Percentiles rank a stretch among this genome's conserved stretches.
Conservation (phyloP, 2,888 invertebrate species). For the Leptinotarsa tumamoca region DNA sequence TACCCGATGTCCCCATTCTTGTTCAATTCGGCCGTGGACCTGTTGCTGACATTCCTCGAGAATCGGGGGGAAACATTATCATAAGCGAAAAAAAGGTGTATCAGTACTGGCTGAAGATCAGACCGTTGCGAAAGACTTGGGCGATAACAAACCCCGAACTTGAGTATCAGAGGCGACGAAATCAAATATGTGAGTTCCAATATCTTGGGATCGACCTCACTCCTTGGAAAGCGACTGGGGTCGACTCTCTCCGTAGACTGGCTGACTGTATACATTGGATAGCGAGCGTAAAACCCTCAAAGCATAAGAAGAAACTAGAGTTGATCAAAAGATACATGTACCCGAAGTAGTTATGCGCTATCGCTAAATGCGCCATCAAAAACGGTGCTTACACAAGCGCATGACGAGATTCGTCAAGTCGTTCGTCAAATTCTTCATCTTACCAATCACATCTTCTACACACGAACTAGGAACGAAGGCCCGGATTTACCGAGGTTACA, state of each 20-base stretch:
- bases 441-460: neutral
- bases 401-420: too few relatives aligned
- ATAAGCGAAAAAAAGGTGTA: slow-evolving; percentile 31
- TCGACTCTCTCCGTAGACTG: neutral
- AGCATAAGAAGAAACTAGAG: slow-evolving; percentile 5
- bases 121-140: slow-evolving; percentile 46
- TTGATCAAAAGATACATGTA: slow-evolving; percentile 6
- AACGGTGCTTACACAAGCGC: neutral
- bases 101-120: slow-evolving; percentile 51
- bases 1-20: slow-evolving; percentile 60
- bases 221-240: slow-evolving; percentile 8
- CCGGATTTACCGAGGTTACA: neutral
- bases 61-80: neutral
- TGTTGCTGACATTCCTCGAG: slow-evolving; percentile 41
- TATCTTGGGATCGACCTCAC: too few relatives aligned
- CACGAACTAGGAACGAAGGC: neutral
- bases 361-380: neutral
- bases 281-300: slow-evolving; percentile 21
- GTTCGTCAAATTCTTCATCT: too few relatives aligned
- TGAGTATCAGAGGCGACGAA: slow-evolving; percentile 36
- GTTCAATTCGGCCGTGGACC: slow-evolving; percentile 55
- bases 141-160: slow-evolving; percentile 50
- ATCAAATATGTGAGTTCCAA: slow-evolving; percentile 41
- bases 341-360: neutral
- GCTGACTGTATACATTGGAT: neutral